Evolutionary conservation across 2,113 vertebrate genomes (phyloP), one percentile per base, ranked within the genome.

Genomic region (Ploceus nigricollis): DNA sequence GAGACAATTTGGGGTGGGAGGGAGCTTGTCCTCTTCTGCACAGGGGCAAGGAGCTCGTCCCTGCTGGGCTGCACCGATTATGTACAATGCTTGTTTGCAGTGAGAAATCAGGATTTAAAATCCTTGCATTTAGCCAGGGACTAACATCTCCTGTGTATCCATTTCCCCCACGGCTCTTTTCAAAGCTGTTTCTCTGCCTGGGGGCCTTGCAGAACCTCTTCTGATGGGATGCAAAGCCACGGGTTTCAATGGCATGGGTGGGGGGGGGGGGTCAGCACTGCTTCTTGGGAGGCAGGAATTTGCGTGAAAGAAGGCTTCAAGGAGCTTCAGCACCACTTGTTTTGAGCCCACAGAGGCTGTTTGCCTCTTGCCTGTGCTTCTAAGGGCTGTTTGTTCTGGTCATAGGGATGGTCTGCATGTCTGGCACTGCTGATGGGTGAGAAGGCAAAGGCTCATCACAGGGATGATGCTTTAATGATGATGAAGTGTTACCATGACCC

Each of bases 131-230:
- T 37, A 85, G 37, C 35, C 35, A 56, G 24, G 65, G 42, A 65
- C 54, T 2, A 2, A 20, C 1, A 0, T 57, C 22, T 39, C 47
- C 14, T 1, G 5, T 47, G 88, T n/a, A 10, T 44, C 45, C 4
- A 1, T 48, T 57, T 65, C 30, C 65, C 61, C 58, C 5, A 0
- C 15, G 28, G 79, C 42, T 73, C 63, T 50, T 58, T 51, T 2
- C 9, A 0, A 1, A 22, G 65, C 60, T 58, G 15, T 45, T 15
- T 78, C 23, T 64, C 77, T 56, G 35, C n/a, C 73, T 61, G 33
- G 2, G 6, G n/a, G 37, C 37, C 80, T 44, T 44, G 53, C 56
- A 76, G 45, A 80, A 54, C 79, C 20, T 66, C 66, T 44, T 6
- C 9, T 60, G 20, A 2, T 0, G 28, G 40, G 30, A 4, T 28